phyloP scores from a whole-genome alignment of 2,113 vertebrate genomes.

The Ophiodon elongatus region DNA sequence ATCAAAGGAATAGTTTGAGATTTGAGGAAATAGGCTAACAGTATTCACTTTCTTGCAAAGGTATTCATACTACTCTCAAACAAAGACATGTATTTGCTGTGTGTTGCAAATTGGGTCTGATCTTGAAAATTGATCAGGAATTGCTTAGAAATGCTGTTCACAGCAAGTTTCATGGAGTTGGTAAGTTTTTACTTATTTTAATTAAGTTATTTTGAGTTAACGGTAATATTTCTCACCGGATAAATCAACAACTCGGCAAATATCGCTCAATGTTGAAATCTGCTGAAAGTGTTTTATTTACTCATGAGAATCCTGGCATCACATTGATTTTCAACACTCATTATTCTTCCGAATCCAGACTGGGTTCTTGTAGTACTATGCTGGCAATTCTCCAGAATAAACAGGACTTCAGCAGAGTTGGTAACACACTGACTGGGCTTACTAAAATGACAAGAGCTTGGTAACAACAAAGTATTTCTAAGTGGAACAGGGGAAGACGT shows the following conservation, averaged over 20 bases:
- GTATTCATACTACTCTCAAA: too few species aligned
- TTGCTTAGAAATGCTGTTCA: neutral
- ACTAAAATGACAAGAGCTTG: neutral
- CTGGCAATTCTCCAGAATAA: neutral
- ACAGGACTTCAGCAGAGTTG: neutral
- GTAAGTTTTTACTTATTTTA: conserved; percentile 14
- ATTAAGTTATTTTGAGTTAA: conserved; percentile 26
- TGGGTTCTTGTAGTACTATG: conserved; percentile 6
- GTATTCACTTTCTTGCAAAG: too few species aligned
- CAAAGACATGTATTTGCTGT: neutral
- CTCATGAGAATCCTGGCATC: conserved; percentile 3
- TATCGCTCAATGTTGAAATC: conserved; percentile 16
- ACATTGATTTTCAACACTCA: conserved; percentile 23
- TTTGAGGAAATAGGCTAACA: too few species aligned
- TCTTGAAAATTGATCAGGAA: conserved; percentile 8
- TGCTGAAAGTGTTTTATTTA: conserved; percentile 55
- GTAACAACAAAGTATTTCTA: neutral
- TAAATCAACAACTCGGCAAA: conserved; percentile 46
- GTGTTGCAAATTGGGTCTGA: neutral
- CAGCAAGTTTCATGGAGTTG: neutral
- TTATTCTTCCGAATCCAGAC: conserved; percentile 3
- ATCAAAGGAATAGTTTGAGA: too few species aligned
- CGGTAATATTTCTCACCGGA: conserved; percentile 11
- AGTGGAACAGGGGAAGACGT: neutral
- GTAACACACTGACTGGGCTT: neutral